Conservation (phyloP, 2,113 vertebrate genomes). For the Saccopteryx leptura region DNA sequence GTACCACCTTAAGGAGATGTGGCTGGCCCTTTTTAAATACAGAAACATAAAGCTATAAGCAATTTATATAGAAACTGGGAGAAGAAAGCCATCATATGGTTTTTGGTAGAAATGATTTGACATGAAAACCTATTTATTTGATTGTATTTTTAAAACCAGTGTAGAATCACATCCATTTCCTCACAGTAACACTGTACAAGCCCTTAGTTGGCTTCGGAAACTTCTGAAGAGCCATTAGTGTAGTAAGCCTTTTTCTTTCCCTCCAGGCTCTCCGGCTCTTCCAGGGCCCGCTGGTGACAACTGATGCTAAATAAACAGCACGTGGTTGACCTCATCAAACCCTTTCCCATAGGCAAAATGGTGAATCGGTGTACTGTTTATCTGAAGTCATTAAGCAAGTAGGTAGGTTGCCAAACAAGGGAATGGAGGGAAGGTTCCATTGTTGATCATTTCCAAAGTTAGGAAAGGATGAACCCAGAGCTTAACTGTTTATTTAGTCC, state of each 20-base stretch:
- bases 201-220: not conserved
- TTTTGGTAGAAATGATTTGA: slow-evolving; percentile 58
- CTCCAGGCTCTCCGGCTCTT: not conserved
- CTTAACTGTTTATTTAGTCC: not conserved
- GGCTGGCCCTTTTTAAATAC: not conserved
- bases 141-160: slow-evolving; percentile 40
- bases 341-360: not conserved
- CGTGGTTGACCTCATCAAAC: not conserved
- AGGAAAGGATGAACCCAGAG: too few species aligned
- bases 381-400: not conserved
- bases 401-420: not conserved
- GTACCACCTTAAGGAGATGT: not conserved
- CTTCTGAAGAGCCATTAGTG: not conserved
- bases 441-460: not conserved
- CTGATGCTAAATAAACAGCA: not conserved
- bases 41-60: slow-evolving; percentile 5
- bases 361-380: not conserved
- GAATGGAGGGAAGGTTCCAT: not conserved
- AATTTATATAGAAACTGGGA: not conserved
- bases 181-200: not conserved
- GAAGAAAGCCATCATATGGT: slow-evolving; percentile 41
- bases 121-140: slow-evolving; percentile 54
- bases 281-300: not conserved
- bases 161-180: slow-evolving; percentile 37
- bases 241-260: not conserved